Conservation (phyloP, 2,113 vertebrate species). For the Oryzias celebensis region DNA sequence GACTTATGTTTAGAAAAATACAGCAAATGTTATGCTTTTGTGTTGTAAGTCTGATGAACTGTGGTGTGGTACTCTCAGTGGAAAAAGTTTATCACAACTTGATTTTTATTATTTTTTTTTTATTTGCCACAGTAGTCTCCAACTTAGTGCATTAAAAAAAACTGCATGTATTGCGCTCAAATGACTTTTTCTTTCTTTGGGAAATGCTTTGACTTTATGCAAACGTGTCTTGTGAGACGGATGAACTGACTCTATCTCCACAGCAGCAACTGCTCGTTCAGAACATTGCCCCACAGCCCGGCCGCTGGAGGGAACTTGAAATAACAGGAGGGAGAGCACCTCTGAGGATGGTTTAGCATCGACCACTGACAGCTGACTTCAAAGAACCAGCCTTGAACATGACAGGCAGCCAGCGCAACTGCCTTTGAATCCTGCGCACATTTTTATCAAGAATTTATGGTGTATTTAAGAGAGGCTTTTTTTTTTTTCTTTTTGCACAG, state of each 20-base stretch:
- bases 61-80: too few species aligned
- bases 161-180: constrained; percentile 36
- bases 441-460: constrained; percentile 70
- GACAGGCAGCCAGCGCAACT: constrained; percentile 62
- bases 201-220: constrained; percentile 52
- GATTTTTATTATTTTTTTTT: too few species aligned
- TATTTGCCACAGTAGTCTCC: too few species aligned
- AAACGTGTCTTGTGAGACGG: constrained; percentile 49
- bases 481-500: constrained; percentile 32
- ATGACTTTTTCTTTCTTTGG: constrained; percentile 59
- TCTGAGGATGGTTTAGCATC: constrained; percentile 71
- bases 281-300: constrained; percentile 59
- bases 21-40: too few species aligned
- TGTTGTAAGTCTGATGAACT: too few species aligned
- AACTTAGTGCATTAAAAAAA: constrained; percentile 42
- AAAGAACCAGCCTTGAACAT: constrained; percentile 73
- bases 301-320: constrained; percentile 75
- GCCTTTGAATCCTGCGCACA: constrained; percentile 65
- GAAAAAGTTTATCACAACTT: too few species aligned
- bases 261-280: constrained; percentile 70
- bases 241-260: constrained; percentile 67
- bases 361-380: constrained; percentile 69
- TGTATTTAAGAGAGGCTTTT: constrained; percentile 55
- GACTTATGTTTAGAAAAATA: too few species aligned
- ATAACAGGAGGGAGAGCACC: constrained; percentile 66